Evolutionary conservation across 1,140 invertebrate genomes (phyloP).

Genomic region (Patella vulgata): DNA sequence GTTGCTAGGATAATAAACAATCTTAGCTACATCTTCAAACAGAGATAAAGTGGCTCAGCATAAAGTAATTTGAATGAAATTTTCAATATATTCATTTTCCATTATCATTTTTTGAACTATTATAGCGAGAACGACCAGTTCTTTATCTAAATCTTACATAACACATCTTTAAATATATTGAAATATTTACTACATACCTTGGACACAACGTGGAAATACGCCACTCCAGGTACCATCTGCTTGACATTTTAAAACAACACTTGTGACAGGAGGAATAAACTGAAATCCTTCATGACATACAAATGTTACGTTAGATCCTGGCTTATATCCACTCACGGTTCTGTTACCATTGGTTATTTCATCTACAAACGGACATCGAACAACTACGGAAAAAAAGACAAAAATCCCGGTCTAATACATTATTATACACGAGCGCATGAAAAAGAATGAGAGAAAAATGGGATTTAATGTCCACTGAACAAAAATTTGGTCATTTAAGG

Average conservation of each 20-base stretch:
- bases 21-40: too few relatives aligned
- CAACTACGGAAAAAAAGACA: conserved; percentile 24
- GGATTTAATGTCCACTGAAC: too few relatives aligned
- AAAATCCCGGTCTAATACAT: not conserved
- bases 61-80: too few relatives aligned
- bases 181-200: conserved; percentile 14
- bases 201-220: conserved; percentile 26
- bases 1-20: too few relatives aligned
- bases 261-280: conserved; percentile 6
- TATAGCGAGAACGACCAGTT: too few relatives aligned
- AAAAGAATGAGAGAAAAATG: too few relatives aligned
- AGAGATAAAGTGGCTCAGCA: too few relatives aligned
- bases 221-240: conserved; percentile 39
- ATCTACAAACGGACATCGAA: conserved; percentile 41
- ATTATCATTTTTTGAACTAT: too few relatives aligned
- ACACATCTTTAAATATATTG: too few relatives aligned
- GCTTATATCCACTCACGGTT: conserved; percentile 28
- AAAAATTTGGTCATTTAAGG: too few relatives aligned
- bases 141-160: too few relatives aligned
- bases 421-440: not conserved
- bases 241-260: conserved; percentile 18
- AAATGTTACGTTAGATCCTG: conserved; percentile 30
- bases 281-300: conserved; percentile 28
- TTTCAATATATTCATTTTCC: too few relatives aligned
- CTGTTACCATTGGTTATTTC: conserved; percentile 42